Conservation (phyloP, 2,113 vertebrate species). For the Chlorocebus sabaeus region DNA sequence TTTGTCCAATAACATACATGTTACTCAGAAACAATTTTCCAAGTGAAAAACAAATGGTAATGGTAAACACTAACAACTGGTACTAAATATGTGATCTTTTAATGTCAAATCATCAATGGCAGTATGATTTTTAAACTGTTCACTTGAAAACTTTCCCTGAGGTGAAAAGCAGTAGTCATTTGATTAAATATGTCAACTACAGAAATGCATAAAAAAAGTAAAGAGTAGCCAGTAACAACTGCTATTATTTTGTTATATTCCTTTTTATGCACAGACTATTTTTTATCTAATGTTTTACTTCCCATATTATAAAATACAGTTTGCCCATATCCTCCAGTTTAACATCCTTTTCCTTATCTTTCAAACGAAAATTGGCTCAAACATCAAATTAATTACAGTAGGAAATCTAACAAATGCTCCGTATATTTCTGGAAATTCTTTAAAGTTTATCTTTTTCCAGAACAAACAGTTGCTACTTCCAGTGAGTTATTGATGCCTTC, state of each 20-base stretch:
- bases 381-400: background rate
- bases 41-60: background rate
- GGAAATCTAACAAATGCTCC: background rate
- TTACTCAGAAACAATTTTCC: background rate
- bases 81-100: background rate
- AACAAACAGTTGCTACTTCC: background rate
- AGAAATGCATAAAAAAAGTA: background rate
- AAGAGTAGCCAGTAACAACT: background rate
- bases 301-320: background rate
- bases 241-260: background rate
- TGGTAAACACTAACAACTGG: background rate
- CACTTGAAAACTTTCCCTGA: background rate
- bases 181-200: background rate
- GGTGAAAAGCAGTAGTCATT: background rate
- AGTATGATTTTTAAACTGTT: background rate
- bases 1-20: background rate
- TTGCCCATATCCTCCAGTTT: background rate
- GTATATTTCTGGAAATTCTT: background rate
- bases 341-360: background rate
- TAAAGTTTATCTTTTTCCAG: background rate
- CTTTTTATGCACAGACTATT: background rate
- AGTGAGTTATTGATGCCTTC: background rate
- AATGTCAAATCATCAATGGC: background rate
- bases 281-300: background rate
- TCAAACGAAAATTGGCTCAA: constrained; percentile 1